phyloP scores from a whole-genome alignment of 2,888 invertebrate species.

The Drosophila pseudotalamancana region DNA sequence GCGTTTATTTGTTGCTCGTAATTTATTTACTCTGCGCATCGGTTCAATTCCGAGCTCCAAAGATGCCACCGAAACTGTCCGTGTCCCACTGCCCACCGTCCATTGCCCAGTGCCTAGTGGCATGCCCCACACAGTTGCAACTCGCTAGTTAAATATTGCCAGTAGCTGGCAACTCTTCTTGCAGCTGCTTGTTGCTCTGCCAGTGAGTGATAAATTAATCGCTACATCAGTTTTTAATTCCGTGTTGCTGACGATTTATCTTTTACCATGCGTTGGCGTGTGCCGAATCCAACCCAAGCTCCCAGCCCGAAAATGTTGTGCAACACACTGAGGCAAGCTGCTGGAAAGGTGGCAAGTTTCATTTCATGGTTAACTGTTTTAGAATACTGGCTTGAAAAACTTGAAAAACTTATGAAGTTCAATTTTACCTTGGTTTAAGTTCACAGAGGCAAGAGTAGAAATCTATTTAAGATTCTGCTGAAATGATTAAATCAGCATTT shows the following conservation, averaged over 20 bases:
- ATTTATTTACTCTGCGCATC: slow-evolving; percentile 78
- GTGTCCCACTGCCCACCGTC: neutral
- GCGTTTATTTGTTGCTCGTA: slow-evolving; percentile 81
- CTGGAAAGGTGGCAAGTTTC: slow-evolving; percentile 2
- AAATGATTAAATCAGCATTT: too few species aligned
- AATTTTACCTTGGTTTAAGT: too few species aligned
- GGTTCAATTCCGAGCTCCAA: slow-evolving; percentile 56
- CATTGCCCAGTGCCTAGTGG: neutral
- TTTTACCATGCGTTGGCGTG: slow-evolving; percentile 73
- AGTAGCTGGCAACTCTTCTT: slow-evolving; percentile 55
- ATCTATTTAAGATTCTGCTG: too few species aligned
- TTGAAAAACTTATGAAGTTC: too few species aligned
- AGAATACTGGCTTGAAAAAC: too few species aligned
- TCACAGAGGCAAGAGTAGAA: too few species aligned
- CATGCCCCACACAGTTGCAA: slow-evolving; percentile 37
- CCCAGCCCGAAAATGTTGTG: slow-evolving; percentile 6
- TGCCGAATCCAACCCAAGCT: slow-evolving; percentile 39
- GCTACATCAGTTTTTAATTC: slow-evolving; percentile 84
- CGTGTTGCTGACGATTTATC: slow-evolving; percentile 81
- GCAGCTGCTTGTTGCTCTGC: slow-evolving; percentile 41
- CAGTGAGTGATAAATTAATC: slow-evolving; percentile 83
- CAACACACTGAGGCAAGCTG: slow-evolving; percentile 31
- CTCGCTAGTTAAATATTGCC: slow-evolving; percentile 75
- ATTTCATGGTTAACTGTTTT: too few species aligned
- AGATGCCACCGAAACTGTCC: slow-evolving; percentile 29